Base-by-base conservation (phyloP, 30 jellyfish, hydroid and myxozoan species). In the Hydractinia symbiolongicarpus region DNA sequence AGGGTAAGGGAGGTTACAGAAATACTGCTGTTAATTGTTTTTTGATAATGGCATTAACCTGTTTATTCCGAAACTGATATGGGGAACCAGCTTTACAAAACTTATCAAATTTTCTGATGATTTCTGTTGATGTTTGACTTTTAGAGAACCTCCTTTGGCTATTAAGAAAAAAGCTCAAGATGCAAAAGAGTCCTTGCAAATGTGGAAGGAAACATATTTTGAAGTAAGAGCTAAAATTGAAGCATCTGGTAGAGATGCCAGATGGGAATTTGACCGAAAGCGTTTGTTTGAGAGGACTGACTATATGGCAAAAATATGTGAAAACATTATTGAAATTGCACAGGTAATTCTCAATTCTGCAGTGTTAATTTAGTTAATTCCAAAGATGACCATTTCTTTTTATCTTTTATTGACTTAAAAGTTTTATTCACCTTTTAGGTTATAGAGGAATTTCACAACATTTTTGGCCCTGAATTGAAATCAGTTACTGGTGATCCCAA, bases 201-300 rank as follows among this genome's bases (percentile, higher is more conserved):
- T 83, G 11, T 93, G 98, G 98, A 93, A 88, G 67, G 94, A 84
- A 9, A 61, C 98, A 4, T 93, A 93, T 72, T 93, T 93, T 84
- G 98, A 93, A 83, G 95, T 93, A 13, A 85, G 98, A 5, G 93
- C 98, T 30, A 84, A 81, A 49, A 93, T 93, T 53, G 98, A 93
- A 76, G 95, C 98, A 67, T 93, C 98, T 4, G 98, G 98, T 44
- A 58, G 98, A 60, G 98, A 93, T 72, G 98, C 96, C 9, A 70
- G 98, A 60, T 93, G 98, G 98, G 98, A 93, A 55, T 93, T 93
- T 64, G 98, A 93, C 72, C 88, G 98, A 5, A 93, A 88, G 67
- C 82, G 98, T 54, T 83, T 93, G 61, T 93, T 93, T 77, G 98
- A 93, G 83, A 83, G 89, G 78, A 93, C 96, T 5, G 98, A 93